Evolutionary conservation across 1,140 invertebrate species (phyloP).

Genomic region (Nymphalis io): DNA sequence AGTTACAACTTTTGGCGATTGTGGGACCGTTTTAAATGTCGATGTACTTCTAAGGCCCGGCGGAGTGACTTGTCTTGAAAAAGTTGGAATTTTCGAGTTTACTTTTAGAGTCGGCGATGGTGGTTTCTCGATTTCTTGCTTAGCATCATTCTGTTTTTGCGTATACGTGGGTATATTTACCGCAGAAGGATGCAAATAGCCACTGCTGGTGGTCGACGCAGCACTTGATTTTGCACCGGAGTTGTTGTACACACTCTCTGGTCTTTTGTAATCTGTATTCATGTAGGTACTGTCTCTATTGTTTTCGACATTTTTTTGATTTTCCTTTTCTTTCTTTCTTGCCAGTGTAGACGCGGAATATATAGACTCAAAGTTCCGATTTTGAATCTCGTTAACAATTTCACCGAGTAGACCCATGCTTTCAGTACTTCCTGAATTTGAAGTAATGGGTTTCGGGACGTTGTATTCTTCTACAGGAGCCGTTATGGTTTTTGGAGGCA

Average conservation of each 20-base stretch:
- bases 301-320: conserved; percentile 55
- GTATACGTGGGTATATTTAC: conserved; percentile 83
- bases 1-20: conserved; percentile 57
- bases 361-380: conserved; percentile 91
- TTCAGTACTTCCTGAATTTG: conserved; percentile 80
- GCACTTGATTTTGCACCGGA: conserved; percentile 80
- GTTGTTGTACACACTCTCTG: conserved; percentile 83
- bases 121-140: conserved; percentile 58
- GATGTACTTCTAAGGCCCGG: conserved; percentile 74
- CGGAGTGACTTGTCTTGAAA: conserved; percentile 78
- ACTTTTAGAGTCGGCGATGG: conserved; percentile 67
- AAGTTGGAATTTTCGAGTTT: conserved; percentile 72
- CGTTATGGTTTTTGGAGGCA: conserved; percentile 58
- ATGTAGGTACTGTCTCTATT: conserved; percentile 70
- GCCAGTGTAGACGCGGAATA: conserved; percentile 88
- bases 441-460: conserved; percentile 78
- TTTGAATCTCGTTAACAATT: conserved; percentile 93
- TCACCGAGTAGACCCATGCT: conserved; percentile 89
- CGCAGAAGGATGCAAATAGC: conserved; percentile 86
- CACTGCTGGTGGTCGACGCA: conserved; percentile 85
- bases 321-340: conserved; percentile 84
- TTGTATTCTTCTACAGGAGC: conserved; percentile 77
- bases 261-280: conserved; percentile 80
- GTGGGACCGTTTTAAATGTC: conserved; percentile 68
- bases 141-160: conserved; percentile 48